Base-by-base conservation (phyloP, 30 jellyfish, hydroid and myxozoan species). In the Morbakka virulenta region DNA sequence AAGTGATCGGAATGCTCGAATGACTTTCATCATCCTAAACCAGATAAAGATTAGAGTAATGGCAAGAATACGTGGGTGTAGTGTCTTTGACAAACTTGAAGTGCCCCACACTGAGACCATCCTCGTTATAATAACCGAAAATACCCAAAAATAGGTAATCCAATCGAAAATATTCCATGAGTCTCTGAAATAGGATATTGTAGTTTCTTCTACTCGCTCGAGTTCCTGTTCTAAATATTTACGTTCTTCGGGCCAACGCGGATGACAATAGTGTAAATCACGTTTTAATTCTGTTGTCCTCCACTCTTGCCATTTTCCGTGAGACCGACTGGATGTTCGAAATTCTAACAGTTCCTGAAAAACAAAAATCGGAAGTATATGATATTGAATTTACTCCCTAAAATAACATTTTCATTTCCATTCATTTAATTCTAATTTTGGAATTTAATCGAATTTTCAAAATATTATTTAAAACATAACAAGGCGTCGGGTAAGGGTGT, bases 201-300 rank as follows among this genome's bases (percentile, higher is more conserved):
- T 52, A n/a, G 96, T 61, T 2, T 66, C 64, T 4, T 84, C 71
- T 2, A 91, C 87, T 34, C 79, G 84, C 4, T 91, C 95, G 0
- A 84, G 36, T 53, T 91, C 98, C 64, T 82, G 98, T 11, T 57
- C 50, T 2, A 91, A 49, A 34, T 91, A 91, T 52, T 84, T 84
- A 67, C 82, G 67, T 52, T 91, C 98, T 52, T 91, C 98, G 2
- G 98, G 98, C 96, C 96, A 91, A n/a, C 96, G 52, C 28, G 98
- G 98, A 50, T 91, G 98, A 64, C 98, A 91, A 34, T 47, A 91
- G 31, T 63, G 82, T 79, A 91, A 53, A 70, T 91, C 98, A 49
- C 57, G 71, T 74, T 85, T 86, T 6, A 91, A 35, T 62, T 91
- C 96, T 29, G 51, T 49, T 32, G 65, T 64, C 28, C 98, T 63